Conservation (phyloP, 2,113 vertebrate genomes). For the Casuarius casuarius region DNA sequence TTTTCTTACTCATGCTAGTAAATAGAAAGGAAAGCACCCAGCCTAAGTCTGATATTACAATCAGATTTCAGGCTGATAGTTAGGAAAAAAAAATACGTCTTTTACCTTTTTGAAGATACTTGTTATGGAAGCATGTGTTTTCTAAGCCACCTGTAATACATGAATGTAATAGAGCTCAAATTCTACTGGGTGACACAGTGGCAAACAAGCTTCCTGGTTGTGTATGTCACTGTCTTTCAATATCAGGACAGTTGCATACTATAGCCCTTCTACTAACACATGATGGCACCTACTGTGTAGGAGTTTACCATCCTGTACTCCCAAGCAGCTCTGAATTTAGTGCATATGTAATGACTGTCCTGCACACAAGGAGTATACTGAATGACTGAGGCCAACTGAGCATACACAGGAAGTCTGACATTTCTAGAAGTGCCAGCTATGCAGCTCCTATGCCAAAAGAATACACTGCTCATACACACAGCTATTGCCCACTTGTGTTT, state of each 20-base stretch:
- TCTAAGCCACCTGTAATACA: not conserved
- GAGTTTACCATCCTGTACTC: not conserved
- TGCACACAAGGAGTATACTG: not conserved
- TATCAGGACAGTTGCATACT: not conserved
- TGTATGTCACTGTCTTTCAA: not conserved
- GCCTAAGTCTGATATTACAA: not conserved
- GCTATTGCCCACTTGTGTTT: not conserved
- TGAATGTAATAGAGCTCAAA: not conserved
- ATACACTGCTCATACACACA: not conserved
- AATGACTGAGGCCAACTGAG: not conserved
- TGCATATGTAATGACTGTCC: not conserved
- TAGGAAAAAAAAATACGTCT: not conserved
- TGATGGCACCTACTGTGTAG: not conserved
- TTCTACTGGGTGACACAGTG: not conserved
- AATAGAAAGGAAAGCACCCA: not conserved
- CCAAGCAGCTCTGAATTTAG: not conserved
- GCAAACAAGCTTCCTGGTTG: not conserved
- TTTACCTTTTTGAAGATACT: not conserved
- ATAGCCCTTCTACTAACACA: not conserved
- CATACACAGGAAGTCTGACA: not conserved
- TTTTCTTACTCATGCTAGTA: conserved; percentile 9
- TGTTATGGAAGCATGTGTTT: not conserved
- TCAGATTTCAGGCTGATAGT: not conserved
- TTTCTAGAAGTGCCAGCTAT: not conserved
- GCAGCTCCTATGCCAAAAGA: not conserved